Evolutionary conservation across 2,888 invertebrate species (phyloP).

Genomic region (Cantharis nigra): DNA sequence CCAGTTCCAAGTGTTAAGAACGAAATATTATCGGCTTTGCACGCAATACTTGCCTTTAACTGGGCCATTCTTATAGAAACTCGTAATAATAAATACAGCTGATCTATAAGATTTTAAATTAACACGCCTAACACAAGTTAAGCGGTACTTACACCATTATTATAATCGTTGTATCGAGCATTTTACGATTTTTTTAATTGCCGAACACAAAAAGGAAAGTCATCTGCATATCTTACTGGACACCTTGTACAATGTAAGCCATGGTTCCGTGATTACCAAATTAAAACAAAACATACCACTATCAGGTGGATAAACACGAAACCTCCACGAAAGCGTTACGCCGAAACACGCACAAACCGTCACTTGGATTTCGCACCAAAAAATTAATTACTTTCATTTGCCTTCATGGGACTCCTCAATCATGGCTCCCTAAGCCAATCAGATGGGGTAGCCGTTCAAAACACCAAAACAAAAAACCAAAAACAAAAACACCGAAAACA

Average conservation of each 20-base stretch:
- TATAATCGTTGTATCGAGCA: not conserved
- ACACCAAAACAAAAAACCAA: too few species aligned
- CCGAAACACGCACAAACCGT: not conserved
- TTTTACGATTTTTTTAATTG: not conserved
- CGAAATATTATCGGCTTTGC: not conserved
- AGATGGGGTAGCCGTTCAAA: too few species aligned
- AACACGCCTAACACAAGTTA: constrained; percentile 15
- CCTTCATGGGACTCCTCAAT: too few species aligned
- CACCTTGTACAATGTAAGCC: not conserved
- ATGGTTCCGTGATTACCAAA: not conserved
- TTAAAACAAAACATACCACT: not conserved
- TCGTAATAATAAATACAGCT: constrained; percentile 5
- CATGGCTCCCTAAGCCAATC: too few species aligned
- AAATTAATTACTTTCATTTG: not conserved
- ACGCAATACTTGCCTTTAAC: constrained; percentile 1
- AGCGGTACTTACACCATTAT: constrained; percentile 1
- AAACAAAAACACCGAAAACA: too few species aligned
- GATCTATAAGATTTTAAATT: constrained; percentile 9
- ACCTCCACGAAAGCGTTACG: not conserved
- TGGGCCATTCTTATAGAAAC: constrained; percentile 7
- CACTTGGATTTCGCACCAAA: not conserved
- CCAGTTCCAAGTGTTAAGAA: not conserved
- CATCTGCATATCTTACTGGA: not conserved
- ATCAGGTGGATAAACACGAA: not conserved
- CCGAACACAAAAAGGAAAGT: not conserved